Percentiles rank a stretch among this genome's conserved stretches.
phyloP scores from a whole-genome alignment of 2,797 vertebrate species.

The Lacerta agilis region DNA sequence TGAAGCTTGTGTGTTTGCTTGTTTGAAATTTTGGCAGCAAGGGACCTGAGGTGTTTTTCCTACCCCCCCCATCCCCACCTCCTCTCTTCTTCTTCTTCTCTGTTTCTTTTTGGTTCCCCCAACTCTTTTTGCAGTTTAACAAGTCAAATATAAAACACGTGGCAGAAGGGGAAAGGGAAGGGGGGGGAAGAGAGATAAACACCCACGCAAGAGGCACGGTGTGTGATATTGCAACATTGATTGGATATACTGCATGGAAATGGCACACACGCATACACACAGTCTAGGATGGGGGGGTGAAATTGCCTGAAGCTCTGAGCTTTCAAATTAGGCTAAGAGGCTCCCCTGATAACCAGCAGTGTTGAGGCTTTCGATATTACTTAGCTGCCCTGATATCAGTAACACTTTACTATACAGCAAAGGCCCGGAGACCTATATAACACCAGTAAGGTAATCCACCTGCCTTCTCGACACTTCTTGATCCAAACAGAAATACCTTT shows the following conservation, averaged over 20 bases:
- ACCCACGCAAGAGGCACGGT: slow-evolving; percentile 56
- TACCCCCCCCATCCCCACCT: too few relatives aligned
- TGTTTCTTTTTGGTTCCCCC: slow-evolving; percentile 62
- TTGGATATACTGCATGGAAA: slow-evolving; percentile 74
- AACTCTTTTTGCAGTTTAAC: slow-evolving; percentile 78
- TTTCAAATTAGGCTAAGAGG: slow-evolving; percentile 82
- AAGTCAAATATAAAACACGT: slow-evolving; percentile 80
- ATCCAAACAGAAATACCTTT: slow-evolving; percentile 68
- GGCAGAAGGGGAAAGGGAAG: slow-evolving; percentile 1
- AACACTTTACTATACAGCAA: slow-evolving; percentile 44
- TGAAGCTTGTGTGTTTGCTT: slow-evolving; percentile 62
- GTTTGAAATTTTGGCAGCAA: slow-evolving; percentile 71
- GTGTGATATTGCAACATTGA: slow-evolving; percentile 71
- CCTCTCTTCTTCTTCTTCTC: not conserved
- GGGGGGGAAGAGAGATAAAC: slow-evolving; percentile 50
- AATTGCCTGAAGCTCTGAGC: slow-evolving; percentile 76
- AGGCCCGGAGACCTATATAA: not conserved
- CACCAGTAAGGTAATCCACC: slow-evolving; percentile 53
- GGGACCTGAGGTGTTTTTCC: slow-evolving; percentile 56
- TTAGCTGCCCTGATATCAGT: slow-evolving; percentile 61
- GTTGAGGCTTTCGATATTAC: slow-evolving; percentile 74
- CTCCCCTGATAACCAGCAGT: slow-evolving; percentile 77
- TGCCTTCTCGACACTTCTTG: slow-evolving; percentile 47
- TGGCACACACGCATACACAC: slow-evolving; percentile 15
- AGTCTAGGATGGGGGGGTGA: slow-evolving; percentile 59